phyloP scores from a whole-genome alignment of 2,113 vertebrate species.

The Malurus cyaneus region DNA sequence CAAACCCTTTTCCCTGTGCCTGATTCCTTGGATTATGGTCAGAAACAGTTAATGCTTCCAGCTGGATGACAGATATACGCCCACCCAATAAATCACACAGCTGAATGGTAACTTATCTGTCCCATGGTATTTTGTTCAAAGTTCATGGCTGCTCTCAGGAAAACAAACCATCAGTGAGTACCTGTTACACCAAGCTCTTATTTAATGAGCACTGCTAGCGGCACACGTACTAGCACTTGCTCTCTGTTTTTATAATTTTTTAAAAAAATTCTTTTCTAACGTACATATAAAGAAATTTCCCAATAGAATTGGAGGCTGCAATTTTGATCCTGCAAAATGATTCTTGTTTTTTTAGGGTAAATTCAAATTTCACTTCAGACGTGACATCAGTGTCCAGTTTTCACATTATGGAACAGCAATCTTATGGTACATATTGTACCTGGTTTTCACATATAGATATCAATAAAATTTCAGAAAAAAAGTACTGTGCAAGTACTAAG shows the following conservation, averaged over 20 bases:
- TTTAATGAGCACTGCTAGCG: background rate
- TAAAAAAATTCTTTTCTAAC: background rate
- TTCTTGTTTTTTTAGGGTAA: background rate
- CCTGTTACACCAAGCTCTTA: background rate
- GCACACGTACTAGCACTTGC: background rate
- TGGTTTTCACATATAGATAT: background rate
- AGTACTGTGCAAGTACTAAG: background rate
- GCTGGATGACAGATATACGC: accelerated
- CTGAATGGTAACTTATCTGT: background rate
- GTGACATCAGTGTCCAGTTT: background rate
- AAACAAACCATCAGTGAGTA: background rate
- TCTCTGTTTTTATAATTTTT: background rate
- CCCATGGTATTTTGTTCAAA: background rate
- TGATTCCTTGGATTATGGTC: background rate
- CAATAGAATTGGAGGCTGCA: background rate
- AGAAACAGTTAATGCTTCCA: background rate
- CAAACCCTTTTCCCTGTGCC: background rate
- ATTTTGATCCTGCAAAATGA: background rate
- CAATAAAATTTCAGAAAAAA: background rate
- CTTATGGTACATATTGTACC: background rate
- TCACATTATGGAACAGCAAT: background rate
- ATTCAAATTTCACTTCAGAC: background rate
- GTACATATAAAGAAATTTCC: background rate
- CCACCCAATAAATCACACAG: background rate
- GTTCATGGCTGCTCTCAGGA: background rate